Conservation (phyloP, 2,113 vertebrate species). For the Xiphorhynchus elegans region DNA sequence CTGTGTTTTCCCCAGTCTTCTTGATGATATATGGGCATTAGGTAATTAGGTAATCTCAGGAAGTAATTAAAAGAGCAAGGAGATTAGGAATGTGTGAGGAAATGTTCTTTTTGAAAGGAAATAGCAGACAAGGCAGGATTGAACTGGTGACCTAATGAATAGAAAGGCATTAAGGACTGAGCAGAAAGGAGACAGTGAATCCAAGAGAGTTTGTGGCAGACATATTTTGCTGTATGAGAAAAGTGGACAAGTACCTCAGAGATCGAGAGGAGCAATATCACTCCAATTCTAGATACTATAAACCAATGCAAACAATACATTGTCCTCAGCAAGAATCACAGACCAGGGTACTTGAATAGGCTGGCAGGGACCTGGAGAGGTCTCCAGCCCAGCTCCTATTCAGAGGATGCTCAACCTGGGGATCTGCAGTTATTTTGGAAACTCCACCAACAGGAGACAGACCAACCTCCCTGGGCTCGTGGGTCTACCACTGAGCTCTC, state of each 20-base stretch:
- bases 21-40: background rate
- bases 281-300: background rate
- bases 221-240: background rate
- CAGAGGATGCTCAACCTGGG: background rate
- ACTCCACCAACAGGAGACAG: background rate
- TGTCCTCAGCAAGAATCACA: background rate
- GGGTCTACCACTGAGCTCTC: accelerated
- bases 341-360: no score
- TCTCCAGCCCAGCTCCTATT: background rate
- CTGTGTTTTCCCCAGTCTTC: background rate
- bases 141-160: background rate
- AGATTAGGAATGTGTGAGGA: background rate
- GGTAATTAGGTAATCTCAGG: background rate
- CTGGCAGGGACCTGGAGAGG: background rate
- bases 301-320: no score
- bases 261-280: background rate
- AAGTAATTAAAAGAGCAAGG: background rate
- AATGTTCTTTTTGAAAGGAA: background rate
- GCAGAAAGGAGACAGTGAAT: background rate
- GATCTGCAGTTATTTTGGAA: background rate
- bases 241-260: background rate
- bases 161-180: background rate
- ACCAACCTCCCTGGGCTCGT: accelerated
- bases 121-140: background rate
- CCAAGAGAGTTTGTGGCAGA: background rate